These are phyloP conservation scores for Parnassius orleans DNA, from an alignment of 2,888 invertebrate species.

Conservation along the genomic window DNA sequence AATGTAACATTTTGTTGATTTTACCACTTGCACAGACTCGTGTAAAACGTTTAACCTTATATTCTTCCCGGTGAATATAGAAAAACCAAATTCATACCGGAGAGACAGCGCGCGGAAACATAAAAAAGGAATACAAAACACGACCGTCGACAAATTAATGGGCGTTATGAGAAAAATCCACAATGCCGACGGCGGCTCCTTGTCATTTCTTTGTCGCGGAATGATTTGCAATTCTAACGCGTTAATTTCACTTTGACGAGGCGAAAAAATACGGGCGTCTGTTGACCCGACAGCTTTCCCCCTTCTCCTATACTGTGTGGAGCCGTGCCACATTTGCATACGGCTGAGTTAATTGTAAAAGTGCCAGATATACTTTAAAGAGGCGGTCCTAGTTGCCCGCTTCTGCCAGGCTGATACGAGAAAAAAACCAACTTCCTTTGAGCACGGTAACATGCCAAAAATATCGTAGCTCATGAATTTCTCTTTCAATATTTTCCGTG, in stretches of 20 bases:
- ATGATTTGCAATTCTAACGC: slow-evolving; percentile 78
- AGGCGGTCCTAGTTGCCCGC: slow-evolving; percentile 44
- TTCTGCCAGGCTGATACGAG: slow-evolving; percentile 30
- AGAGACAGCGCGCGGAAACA: slow-evolving; percentile 40
- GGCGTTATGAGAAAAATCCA: slow-evolving; percentile 72
- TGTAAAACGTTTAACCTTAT: not conserved
- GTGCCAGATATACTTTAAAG: slow-evolving; percentile 56
- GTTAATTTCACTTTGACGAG: slow-evolving; percentile 78
- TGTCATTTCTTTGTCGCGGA: slow-evolving; percentile 71
- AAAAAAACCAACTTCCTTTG: slow-evolving; percentile 27
- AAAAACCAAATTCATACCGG: slow-evolving; percentile 53
- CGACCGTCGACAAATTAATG: slow-evolving; percentile 49
- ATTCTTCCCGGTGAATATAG: slow-evolving; percentile 23
- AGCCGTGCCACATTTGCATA: slow-evolving; percentile 72
- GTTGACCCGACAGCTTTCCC: slow-evolving; percentile 37
- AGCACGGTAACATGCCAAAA: slow-evolving; percentile 25
- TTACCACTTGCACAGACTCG: not conserved
- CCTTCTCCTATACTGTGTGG: slow-evolving; percentile 38
- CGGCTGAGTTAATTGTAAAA: slow-evolving; percentile 66
- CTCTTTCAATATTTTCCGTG: slow-evolving; percentile 26
- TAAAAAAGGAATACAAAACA: slow-evolving; percentile 49
- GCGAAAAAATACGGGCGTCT: slow-evolving; percentile 66
- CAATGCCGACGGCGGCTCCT: slow-evolving; percentile 58
- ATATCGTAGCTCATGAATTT: slow-evolving; percentile 27
- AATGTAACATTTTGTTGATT: slow-evolving; percentile 1